Conservation (phyloP, 2,797 vertebrate species). For the Bovichtus diacanthus region DNA sequence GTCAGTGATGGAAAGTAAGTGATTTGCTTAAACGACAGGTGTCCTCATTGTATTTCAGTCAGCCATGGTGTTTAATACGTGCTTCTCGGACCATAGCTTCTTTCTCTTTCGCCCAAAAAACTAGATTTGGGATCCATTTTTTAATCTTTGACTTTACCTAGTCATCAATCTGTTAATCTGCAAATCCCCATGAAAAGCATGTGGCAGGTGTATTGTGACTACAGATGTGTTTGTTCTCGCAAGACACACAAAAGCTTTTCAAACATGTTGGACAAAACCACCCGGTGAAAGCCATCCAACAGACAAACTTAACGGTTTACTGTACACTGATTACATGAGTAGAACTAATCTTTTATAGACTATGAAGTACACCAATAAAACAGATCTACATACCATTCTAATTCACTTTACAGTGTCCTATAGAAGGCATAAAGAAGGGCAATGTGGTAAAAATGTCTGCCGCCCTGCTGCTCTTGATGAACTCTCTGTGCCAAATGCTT, state of each 20-base stretch:
- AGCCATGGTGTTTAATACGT: neutral
- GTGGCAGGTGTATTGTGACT: neutral
- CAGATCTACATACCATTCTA: conserved; percentile 30
- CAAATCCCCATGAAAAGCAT: neutral
- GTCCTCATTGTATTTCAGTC: neutral
- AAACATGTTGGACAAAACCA: conserved; percentile 7
- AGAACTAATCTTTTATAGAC: conserved; percentile 36
- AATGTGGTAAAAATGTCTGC: conserved; percentile 61
- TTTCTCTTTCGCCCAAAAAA: neutral
- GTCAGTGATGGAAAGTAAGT: neutral
- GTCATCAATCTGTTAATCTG: neutral
- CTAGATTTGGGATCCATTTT: neutral
- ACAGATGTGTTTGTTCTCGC: conserved; percentile 9
- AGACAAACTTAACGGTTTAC: conserved; percentile 1
- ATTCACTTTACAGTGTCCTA: conserved; percentile 48
- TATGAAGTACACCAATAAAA: conserved; percentile 39
- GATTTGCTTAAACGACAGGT: neutral
- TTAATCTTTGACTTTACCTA: conserved; percentile 1
- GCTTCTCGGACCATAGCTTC: neutral
- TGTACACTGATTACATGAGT: conserved; percentile 18
- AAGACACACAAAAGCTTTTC: neutral
- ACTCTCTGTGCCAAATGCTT: conserved; percentile 76
- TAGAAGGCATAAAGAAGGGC: conserved; percentile 59
- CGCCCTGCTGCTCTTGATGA: conserved; percentile 70
- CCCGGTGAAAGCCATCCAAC: conserved; percentile 4